Base-by-base conservation (phyloP, 2,888 invertebrate genomes). In the Mactromeris polynyma region DNA sequence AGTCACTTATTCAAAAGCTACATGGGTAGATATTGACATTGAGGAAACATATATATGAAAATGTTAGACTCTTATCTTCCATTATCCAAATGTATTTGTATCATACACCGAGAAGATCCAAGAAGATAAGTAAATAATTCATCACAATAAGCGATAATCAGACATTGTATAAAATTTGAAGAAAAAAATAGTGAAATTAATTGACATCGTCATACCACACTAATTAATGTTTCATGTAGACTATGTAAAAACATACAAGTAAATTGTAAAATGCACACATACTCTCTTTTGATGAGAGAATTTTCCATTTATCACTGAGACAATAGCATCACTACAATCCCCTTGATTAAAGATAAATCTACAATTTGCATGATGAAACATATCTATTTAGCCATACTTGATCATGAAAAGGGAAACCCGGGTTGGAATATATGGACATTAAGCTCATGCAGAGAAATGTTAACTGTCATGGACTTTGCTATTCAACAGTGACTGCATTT, bases 321-420 rank as follows among this genome's bases (percentile, higher is more conserved):
- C 64, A 9, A n/a, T 82, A 14, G 46, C 73, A 69, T 46, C 31
- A 14, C 46, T 14, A 46, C 83, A 83, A 42, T 42, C 42, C 69
- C 73, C 36, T 73, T 69, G 33, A 83, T 83, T 83, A 31, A 58
- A 86, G n/a, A 81, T 77, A 86, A 86, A 86, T 86, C 42, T 54
- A 42, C 64, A 31, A 46, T 38, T 86, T 81, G 86, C 86, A 86
- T 86, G 86, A 86, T 69, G 36, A 77, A 86, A 86, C 81, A 86
- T 81, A 86, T 86, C 86, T 86, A 86, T 86, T 73, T 73, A 58
- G 36, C 81, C 54, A 26, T 51, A 33, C 36, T 36, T 73, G 26
- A 73, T 33, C 33, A 73, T 73, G 19, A 73, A 73, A 73, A 73
- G 36, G 58, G 73, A 33, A 73, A 73, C 73, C 17, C 14, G 19